These are phyloP conservation scores for Caenorhabditis zanzibari DNA, from an alignment of 2,888 invertebrate species.

Conservation along the genomic window DNA sequence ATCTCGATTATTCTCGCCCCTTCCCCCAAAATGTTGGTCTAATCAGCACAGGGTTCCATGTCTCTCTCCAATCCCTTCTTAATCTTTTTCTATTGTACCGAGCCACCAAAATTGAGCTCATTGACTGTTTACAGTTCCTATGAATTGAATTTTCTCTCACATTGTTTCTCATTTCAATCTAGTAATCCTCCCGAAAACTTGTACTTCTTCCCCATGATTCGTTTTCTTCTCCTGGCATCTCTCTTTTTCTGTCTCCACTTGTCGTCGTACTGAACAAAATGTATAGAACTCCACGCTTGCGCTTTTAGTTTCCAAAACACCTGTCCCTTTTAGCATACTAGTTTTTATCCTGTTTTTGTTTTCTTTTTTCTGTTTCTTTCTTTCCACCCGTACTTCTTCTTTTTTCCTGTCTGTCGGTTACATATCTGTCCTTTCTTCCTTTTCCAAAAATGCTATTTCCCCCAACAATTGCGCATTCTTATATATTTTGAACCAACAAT, in stretches of 20 bases:
- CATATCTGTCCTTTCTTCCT: constrained; percentile 33
- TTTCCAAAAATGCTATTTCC: neutral
- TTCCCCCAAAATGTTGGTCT: constrained; percentile 9
- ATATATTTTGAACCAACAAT: neutral
- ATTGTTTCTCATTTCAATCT: neutral
- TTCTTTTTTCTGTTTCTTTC: neutral
- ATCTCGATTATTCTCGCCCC: constrained; percentile 27
- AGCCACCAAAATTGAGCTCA: constrained; percentile 33
- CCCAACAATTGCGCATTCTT: neutral
- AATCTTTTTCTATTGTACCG: constrained; percentile 32
- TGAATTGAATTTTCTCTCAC: constrained; percentile 26
- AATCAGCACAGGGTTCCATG: constrained; percentile 2
- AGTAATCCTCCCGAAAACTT: constrained; percentile 9
- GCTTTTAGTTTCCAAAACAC: constrained; percentile 11
- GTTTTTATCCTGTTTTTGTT: constrained; percentile 1
- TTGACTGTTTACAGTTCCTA: neutral
- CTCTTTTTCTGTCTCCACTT: neutral
- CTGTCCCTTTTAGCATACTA: constrained; percentile 4
- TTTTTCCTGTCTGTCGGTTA: constrained; percentile 33
- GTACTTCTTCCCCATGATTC: constrained; percentile 38
- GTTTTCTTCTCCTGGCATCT: constrained; percentile 27
- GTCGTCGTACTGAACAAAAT: constrained; percentile 10
- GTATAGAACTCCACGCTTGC: constrained; percentile 17
- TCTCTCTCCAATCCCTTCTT: constrained; percentile 1
- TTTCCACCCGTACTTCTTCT: neutral